These are phyloP conservation scores for Lanistes nyassanus DNA, from an alignment of 1,140 invertebrate genomes.

Conservation along the genomic window DNA sequence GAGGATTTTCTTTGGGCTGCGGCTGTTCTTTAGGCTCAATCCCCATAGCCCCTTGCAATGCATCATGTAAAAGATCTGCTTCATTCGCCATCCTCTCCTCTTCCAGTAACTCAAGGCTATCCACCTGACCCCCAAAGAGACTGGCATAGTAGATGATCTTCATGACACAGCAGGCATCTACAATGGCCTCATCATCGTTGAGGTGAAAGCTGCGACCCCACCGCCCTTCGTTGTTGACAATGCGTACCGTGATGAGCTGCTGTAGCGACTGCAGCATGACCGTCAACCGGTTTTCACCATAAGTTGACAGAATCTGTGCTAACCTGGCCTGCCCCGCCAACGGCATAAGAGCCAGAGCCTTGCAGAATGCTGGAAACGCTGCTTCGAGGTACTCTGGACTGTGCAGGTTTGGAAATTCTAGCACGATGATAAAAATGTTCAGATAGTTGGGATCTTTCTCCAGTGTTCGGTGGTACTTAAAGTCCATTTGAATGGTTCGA, in stretches of 20 bases:
- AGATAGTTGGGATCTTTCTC: conserved; percentile 70
- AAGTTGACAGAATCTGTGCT: conserved; percentile 81
- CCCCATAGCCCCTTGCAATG: conserved; percentile 60
- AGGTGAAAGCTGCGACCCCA: conserved; percentile 80
- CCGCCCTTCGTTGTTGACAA: conserved; percentile 70
- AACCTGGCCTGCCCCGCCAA: conserved; percentile 82
- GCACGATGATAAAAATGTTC: conserved; percentile 87
- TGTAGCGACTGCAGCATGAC: conserved; percentile 83
- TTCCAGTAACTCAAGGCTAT: conserved; percentile 70
- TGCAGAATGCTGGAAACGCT: conserved; percentile 83
- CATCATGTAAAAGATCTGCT: conserved; percentile 51
- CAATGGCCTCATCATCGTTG: conserved; percentile 86
- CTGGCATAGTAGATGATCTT: conserved; percentile 91
- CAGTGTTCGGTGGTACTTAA: conserved; percentile 72
- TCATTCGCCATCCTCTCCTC: conserved; percentile 59
- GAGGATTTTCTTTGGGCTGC: conserved; percentile 64
- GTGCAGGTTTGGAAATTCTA: conserved; percentile 86
- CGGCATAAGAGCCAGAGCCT: conserved; percentile 79
- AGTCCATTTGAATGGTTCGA: conserved; percentile 79
- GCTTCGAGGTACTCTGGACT: conserved; percentile 84
- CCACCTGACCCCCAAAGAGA: conserved; percentile 83
- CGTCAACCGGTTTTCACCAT: conserved; percentile 77
- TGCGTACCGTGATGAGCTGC: conserved; percentile 81
- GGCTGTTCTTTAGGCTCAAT: conserved; percentile 57
- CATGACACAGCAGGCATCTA: conserved; percentile 73